Base-by-base conservation (phyloP, 2,888 invertebrate species). In the Drosophila monieri region DNA sequence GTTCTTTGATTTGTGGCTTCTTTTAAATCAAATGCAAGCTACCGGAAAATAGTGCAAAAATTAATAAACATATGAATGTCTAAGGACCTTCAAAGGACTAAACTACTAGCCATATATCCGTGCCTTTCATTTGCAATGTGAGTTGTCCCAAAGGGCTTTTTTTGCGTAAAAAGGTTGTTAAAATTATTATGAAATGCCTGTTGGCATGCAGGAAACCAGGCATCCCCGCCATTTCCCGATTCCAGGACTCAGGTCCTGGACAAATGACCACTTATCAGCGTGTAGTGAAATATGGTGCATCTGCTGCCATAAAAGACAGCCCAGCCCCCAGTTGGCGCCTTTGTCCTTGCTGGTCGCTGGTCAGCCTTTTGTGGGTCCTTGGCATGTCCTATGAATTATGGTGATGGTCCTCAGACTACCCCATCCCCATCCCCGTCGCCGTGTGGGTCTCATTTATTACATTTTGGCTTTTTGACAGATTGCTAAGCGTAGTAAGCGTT, bases 181-280 rank as follows among this genome's bases (percentile, higher is more conserved):
- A 89, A 89, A 89, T 89, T 80, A 83, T 85, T 89, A 88, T 89
- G 89, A 88, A 89, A 88, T 85, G 89, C 89, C 89, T 89, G 89
- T 80, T 88, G 89, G 89, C 86, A 89, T 89, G 74, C 72, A 64
- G 51, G 69, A 52, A 46, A 48, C 47, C 21, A 27, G 12, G 6
- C 23, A 30, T 25, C 32, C 25, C 21, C 6, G 15, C 27, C 6
- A 32, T 12, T 39, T 27, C n/a, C 14, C 8, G 14, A 10, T 8
- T 23, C 10, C 27, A 35, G 35, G 35, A 35, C n/a, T 35, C 35
- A 5, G 12, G 32, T 8, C 53, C 71, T 8, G 30, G 77, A 78
- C 73, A 81, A 81, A 81, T 81, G 77, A 77, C 77, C 81, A 81
- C 81, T 81, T 81, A 81, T 81, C 81, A 85, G 77, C 79, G 69